Evolutionary conservation across 2,797 vertebrate species (phyloP), one percentile per base, ranked within the genome.

Genomic region (Bryconaethiops microstoma): DNA sequence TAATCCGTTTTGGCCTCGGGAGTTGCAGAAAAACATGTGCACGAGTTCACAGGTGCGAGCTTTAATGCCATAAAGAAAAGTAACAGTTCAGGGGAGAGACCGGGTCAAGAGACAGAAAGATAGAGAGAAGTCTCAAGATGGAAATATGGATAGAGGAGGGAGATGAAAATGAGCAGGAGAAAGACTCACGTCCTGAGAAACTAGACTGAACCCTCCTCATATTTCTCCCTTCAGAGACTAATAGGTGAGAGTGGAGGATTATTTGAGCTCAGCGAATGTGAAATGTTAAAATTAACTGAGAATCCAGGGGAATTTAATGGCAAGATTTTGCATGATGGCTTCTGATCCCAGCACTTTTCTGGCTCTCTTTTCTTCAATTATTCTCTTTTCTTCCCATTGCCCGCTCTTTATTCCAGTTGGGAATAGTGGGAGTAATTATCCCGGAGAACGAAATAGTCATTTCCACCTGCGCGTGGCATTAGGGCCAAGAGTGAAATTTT

Each of bases 341-440:
- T 82, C 76, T 42, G 72, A 72, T 78, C 57, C 40, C 48, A 54
- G 16, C 29, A 60, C 45, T 67, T 81, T 78, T 69, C 71, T 45
- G n/a, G 52, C 70, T 68, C 29, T 62, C 59, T 74, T 71, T 59
- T 77, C 23, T 17, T 23, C 75, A 81, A 72, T 81, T 71, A 75
- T 72, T 69, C 54, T 12, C 14, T 9, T 91, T 93, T 91, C 88
- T 89, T 92, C 93, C 90, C 93, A 91, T 59, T 78, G 74, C 91
- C 93, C 85, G 84, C 88, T 91, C 88, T 84, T 55, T 82, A 74
- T 76, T 84, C 89, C 88, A 86, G 82, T 85, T 86, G 91, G 90
- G 88, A 91, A 88, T 91, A 87, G 84, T 71, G 80, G 78, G 86
- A 91, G 88, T 92, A 90, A 94, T 94, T 91, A 92, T 81, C 80